Conservation (phyloP, 1,140 invertebrate species). For the Pseudomyrmex concolor region DNA sequence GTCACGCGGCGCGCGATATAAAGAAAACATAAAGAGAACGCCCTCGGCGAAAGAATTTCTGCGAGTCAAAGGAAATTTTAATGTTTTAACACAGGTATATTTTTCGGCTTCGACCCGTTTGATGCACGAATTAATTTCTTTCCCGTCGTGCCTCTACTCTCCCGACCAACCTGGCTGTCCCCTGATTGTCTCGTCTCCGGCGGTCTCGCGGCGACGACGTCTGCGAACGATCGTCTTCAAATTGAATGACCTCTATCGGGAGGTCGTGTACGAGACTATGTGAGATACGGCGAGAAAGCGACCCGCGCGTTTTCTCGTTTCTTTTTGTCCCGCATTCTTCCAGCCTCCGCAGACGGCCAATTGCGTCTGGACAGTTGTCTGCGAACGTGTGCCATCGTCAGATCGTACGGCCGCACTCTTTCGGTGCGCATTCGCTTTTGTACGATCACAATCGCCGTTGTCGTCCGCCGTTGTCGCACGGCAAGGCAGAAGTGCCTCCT, state of each 20-base stretch:
- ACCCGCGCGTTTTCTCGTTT: background rate
- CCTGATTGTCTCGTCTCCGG: background rate
- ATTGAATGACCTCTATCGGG: conserved; percentile 52
- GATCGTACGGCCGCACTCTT: conserved; percentile 36
- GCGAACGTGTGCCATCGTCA: conserved; percentile 35
- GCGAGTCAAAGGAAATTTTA: background rate
- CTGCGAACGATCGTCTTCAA: conserved; percentile 38
- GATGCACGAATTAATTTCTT: conserved; percentile 50
- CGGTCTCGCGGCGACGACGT: background rate
- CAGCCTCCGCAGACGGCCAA: conserved; percentile 39
- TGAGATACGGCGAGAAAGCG: conserved; percentile 2
- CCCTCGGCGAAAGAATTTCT: background rate
- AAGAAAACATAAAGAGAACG: background rate
- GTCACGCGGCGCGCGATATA: background rate
- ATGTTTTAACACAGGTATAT: conserved; percentile 9
- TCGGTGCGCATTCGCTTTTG: background rate
- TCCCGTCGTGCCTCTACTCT: background rate
- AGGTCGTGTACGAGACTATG: conserved; percentile 37
- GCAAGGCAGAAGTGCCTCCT: background rate
- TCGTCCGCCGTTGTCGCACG: background rate
- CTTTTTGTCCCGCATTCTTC: conserved; percentile 38
- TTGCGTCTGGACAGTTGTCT: conserved; percentile 48
- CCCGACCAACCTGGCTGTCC: background rate
- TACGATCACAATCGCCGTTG: background rate
- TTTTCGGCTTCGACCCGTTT: conserved; percentile 1